Base-by-base conservation (phyloP, 2,797 vertebrate genomes). In the Iguana delicatissima region DNA sequence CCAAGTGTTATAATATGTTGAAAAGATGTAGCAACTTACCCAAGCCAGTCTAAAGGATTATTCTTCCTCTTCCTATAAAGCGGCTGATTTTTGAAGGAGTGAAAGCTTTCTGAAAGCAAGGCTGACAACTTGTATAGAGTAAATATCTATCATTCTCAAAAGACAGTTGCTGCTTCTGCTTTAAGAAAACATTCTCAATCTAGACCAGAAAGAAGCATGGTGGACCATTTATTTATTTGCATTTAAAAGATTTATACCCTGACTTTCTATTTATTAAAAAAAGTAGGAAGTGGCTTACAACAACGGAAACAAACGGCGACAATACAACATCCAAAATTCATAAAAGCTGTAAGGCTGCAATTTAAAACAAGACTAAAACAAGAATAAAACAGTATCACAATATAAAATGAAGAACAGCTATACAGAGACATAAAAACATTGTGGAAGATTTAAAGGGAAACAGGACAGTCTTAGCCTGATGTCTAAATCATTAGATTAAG, bases 51-150 rank as follows among this genome's bases (percentile, higher is more conserved):
- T 67, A 89, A 89, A 77, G 20, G 32, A 35, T 8, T 50, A 38
- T 76, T 62, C 50, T 35, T 79, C 72, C 35, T 79, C 76, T 84
- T 50, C 46, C 69, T 57, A n/a, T 76, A 86, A 74, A 14, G 13
- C 50, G 46, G 13, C 2, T 35, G 10, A 55, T 69, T 85, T 83
- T 76, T 57, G 50, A 42, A 55, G 10, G 16, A n/a, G 38, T 62
- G 35, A 46, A 89, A 59, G 73, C n/a, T 93, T 89, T 90, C 32
- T 87, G 46, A 91, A 92, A 87, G 9, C 18, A 90, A 46, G 89
- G 46, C 50, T 64, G 72, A 12, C 46, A 92, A 46, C 73, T 86
- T 84, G 1, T 13, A 92, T 18, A 77, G 85, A 92, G 88, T 24
- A 42, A 0, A 52, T 89, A 4, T n/a, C 38, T 32, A 10, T 84